These are phyloP conservation scores for Ashinkailepas kermadecensis DNA, from an alignment of 2,888 invertebrate species.

Conservation along the genomic window DNA sequence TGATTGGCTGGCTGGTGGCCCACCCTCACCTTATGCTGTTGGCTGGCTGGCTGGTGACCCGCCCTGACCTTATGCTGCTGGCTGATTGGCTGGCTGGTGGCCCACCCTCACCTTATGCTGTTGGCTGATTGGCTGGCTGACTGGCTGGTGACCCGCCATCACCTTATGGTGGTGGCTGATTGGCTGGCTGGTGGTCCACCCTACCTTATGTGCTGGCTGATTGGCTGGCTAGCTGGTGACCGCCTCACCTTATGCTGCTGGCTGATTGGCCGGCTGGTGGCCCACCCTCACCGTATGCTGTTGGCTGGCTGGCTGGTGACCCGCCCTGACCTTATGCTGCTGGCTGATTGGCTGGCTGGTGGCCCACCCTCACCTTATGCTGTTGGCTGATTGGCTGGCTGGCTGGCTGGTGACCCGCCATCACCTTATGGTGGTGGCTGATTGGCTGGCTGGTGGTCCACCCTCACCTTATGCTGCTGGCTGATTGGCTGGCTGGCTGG, in stretches of 20 bases:
- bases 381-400: too few relatives aligned
- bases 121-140: too few relatives aligned
- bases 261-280: not conserved
- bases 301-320: slow-evolving; percentile 73
- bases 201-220: not conserved
- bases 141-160: slow-evolving; percentile 42
- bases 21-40: slow-evolving; percentile 65
- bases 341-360: slow-evolving; percentile 83
- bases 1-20: not conserved
- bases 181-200: too few relatives aligned
- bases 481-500: too few relatives aligned
- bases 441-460: too few relatives aligned
- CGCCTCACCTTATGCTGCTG: too few relatives aligned
- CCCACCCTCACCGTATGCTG: slow-evolving; percentile 60
- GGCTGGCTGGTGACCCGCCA: slow-evolving; percentile 43
- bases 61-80: slow-evolving; percentile 70
- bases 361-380: slow-evolving; percentile 58
- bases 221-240: too few relatives aligned
- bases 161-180: too few relatives aligned
- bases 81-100: slow-evolving; percentile 78
- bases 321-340: slow-evolving; percentile 61
- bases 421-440: too few relatives aligned
- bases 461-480: slow-evolving; percentile 38
- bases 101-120: slow-evolving; percentile 58
- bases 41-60: slow-evolving; percentile 68